phyloP scores from a whole-genome alignment of 2,888 invertebrate genomes.

The Dasysyrphus tricinctus region DNA sequence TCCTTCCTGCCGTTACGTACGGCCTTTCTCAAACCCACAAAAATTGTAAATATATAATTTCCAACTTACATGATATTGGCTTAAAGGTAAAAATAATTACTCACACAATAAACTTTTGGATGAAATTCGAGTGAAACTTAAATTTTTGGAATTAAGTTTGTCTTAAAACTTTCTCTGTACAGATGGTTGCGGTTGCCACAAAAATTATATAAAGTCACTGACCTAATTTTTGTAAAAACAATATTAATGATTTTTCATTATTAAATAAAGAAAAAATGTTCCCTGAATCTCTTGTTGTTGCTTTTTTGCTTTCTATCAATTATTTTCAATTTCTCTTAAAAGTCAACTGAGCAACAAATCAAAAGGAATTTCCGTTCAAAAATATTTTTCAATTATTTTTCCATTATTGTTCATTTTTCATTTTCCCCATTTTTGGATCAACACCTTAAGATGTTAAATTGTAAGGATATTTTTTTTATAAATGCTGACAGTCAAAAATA shows the following conservation, averaged over 20 bases:
- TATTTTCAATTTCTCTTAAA: constrained; percentile 24
- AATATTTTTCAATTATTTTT: constrained; percentile 29
- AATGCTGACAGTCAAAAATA: constrained; percentile 24
- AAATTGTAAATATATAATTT: no score
- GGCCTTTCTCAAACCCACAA: no score
- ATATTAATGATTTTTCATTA: not conserved
- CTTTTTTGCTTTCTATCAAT: not conserved
- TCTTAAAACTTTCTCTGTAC: no score
- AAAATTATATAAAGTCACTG: no score
- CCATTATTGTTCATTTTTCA: not conserved
- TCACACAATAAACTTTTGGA: no score
- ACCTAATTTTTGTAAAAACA: not conserved
- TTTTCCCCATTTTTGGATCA: not conserved
- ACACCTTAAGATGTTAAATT: constrained; percentile 14
- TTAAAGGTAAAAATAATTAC: no score
- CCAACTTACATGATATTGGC: no score
- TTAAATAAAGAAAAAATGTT: not conserved
- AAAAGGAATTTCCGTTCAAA: constrained; percentile 19
- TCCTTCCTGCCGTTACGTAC: no score
- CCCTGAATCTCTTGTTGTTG: not conserved
- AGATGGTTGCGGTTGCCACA: no score
- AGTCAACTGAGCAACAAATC: constrained; percentile 31
- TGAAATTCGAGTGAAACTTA: no score
- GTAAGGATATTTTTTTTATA: not conserved
- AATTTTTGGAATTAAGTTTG: no score